Evolutionary conservation across 2,888 invertebrate genomes (phyloP).

Genomic region (Synanthedon myopaeformis): DNA sequence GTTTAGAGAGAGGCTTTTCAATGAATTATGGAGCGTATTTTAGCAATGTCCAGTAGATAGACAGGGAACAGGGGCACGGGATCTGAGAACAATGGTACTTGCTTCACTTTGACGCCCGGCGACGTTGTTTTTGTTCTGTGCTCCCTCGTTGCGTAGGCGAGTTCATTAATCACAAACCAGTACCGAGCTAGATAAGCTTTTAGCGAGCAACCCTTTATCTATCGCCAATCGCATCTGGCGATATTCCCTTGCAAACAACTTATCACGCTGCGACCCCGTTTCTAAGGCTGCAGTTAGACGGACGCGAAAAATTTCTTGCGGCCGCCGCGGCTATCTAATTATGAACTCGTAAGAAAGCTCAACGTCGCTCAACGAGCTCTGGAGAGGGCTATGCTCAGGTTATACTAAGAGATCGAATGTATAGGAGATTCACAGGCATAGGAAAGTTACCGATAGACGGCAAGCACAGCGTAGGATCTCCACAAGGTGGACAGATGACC

Average conservation of each 20-base stretch:
- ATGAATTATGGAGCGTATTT: neutral
- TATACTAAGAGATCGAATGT: too few relatives aligned
- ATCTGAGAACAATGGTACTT: constrained; percentile 41
- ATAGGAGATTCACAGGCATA: too few relatives aligned
- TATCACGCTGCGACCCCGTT: constrained; percentile 1
- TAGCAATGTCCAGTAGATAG: constrained; percentile 10
- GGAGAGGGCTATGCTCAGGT: too few relatives aligned
- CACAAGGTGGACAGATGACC: too few relatives aligned
- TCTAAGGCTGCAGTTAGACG: too few relatives aligned
- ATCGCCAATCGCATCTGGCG: constrained; percentile 19
- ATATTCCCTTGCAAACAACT: constrained; percentile 7
- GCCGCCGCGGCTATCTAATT: too few relatives aligned
- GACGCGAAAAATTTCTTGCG: too few relatives aligned
- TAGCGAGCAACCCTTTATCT: constrained; percentile 36
- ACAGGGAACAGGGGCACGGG: constrained; percentile 19
- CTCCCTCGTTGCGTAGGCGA: constrained; percentile 34
- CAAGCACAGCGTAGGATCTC: too few relatives aligned
- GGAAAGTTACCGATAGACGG: too few relatives aligned
- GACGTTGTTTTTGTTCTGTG: constrained; percentile 47
- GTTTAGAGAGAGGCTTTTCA: too few relatives aligned
- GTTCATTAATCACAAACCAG: constrained; percentile 62
- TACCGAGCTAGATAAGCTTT: constrained; percentile 44
- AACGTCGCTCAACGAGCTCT: too few relatives aligned
- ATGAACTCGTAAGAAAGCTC: too few relatives aligned
- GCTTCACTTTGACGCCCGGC: constrained; percentile 35